These are phyloP conservation scores for Trilocha varians DNA, from an alignment of 2,888 invertebrate species.

Conservation along the genomic window DNA sequence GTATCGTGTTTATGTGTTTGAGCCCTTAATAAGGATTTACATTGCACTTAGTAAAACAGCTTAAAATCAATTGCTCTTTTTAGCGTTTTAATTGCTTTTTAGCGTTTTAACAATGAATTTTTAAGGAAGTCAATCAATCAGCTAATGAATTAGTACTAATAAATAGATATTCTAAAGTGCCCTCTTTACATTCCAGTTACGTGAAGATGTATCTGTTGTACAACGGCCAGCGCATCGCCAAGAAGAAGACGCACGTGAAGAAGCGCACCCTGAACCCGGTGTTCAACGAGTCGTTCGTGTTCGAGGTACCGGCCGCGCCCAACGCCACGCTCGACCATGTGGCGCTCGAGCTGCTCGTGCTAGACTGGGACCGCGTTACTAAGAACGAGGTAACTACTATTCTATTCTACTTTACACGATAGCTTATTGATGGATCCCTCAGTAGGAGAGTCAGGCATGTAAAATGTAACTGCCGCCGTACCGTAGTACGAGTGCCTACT, in stretches of 20 bases:
- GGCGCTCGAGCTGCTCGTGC: constrained; percentile 88
- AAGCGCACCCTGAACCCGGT: constrained; percentile 98
- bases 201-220: constrained; percentile 98
- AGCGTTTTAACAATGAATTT: no score
- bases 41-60: no score
- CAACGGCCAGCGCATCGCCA: constrained; percentile 97
- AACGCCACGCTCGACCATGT: constrained; percentile 85
- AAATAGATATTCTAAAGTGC: no score
- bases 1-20: no score
- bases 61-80: no score
- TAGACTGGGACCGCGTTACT: constrained; percentile 98
- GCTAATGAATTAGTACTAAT: no score
- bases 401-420: not conserved
- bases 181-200: constrained; percentile 43
- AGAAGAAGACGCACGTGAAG: constrained; percentile 99
- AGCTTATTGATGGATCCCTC: not conserved
- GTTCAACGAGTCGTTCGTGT: constrained; percentile 99
- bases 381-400: constrained; percentile 89
- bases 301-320: constrained; percentile 89
- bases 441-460: no score
- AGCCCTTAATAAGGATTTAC: no score
- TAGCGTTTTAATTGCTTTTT: no score
- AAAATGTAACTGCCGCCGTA: no score
- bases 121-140: no score
- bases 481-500: no score